Base-by-base conservation (phyloP, 2,113 vertebrate genomes). In the Pomatorhinus ruficollis region DNA sequence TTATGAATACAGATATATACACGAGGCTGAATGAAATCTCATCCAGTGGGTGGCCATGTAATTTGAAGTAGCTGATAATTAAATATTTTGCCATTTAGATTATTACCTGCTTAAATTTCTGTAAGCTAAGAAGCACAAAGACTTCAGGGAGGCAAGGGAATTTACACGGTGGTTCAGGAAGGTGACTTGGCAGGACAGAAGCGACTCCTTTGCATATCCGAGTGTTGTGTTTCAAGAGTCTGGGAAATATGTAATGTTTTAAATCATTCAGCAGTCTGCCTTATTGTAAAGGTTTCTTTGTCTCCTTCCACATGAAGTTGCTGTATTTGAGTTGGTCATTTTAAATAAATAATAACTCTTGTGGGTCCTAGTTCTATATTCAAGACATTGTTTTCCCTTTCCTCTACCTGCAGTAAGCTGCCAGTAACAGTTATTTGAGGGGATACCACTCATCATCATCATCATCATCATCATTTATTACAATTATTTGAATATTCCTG, bases 71-170 rank as follows among this genome's bases (percentile, higher is more conserved):
- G 49, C 63, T 90, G 69, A 39, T 91, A 90, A 88, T 95, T 52
- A 94, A 57, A 45, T 93, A 83, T 88, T 93, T 85, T 69, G 61
- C 56, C 35, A 54, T 76, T 87, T 94, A 77, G 70, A n/a, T 95
- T 83, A 85, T 91, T 94, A 65, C 75, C 49, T 93, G 50, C 79
- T 89, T 83, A 83, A 80, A 63, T 93, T 93, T 83, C 60, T 71
- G 69, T 87, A 76, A 94, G 66, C n/a, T 52, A 57, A 89, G 66
- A 74, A 42, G 49, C 61, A 57, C 35, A 40, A 83, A 49, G 66
- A 56, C 68, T 76, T 87, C 1, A 40, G 54, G 56, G 59, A 83
- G 70, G 59, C 23, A 42, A 39, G n/a, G 59, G 82, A 91, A 88
- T 86, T 89, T 79, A 47, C 40, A 64, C 57, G 3, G 2, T 6